Base-by-base conservation (phyloP, 2,113 vertebrate species). In the Lucifuga dentata region DNA sequence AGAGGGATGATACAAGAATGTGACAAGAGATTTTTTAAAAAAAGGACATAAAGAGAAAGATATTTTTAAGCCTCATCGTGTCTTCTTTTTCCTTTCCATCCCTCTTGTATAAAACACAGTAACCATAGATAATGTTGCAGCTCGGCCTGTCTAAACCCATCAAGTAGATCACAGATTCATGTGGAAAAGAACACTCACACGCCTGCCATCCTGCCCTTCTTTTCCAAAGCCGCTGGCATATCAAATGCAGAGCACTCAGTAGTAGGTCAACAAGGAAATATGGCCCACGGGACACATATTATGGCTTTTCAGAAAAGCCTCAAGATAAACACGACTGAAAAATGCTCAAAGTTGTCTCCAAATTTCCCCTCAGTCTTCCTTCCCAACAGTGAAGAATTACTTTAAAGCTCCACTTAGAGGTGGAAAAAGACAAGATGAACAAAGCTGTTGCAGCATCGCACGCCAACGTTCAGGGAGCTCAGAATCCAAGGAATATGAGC, bases 221-320 rank as follows among this genome's bases (percentile, higher is more conserved):
- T 68, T 71, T 67, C 74, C 40, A 71, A 87, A 84, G 78, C 71
- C 76, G 68, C 59, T 10, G 46, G 64, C 46, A 68, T 58, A 75
- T 77, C 67, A 67, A 69, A 56, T 71, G 56, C 52, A 78, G 24
- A 51, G 55, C 11, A 8, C 52, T 62, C 62, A 58, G 67, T 55
- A 49, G 61, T 66, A 53, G 55, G 74, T 78, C 83, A 84, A 79
- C 35, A 48, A 53, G 52, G 21, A 75, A 78, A 78, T 73, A 56
- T 46, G 63, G 60, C 80, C 70, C 60, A 51, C 3, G 53, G 73
- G 85, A 76, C 35, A 40, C 32, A 57, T 63, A 65, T 67, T 77
- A 76, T 63, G 53, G 58, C 50, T 76, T 81, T 84, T 77, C 26
- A 62, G 44, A 32, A 72, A 83, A 86, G 69, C 80, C 81, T 82